A percentile compares a stretch with the other conserved stretches of the same genome.
phyloP scores from a whole-genome alignment of 2,113 vertebrate genomes.

The Coreoperca whiteheadi region DNA sequence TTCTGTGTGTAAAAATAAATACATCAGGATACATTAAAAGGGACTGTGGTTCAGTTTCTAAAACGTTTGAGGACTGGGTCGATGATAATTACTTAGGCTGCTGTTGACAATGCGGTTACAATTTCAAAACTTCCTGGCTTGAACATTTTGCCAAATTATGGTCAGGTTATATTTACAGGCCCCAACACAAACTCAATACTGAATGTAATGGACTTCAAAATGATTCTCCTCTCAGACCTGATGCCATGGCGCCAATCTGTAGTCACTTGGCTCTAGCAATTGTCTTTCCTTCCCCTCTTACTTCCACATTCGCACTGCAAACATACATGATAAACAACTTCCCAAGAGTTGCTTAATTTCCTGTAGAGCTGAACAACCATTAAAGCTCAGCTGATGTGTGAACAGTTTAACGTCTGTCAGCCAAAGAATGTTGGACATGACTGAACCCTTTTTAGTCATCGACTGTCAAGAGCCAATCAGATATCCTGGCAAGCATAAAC shows the following conservation, averaged over 20 bases:
- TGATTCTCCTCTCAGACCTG: conserved; percentile 1
- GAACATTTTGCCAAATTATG: neutral
- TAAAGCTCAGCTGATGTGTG: conserved; percentile 19
- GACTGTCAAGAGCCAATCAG: conserved; percentile 36
- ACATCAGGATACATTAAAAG: conserved; percentile 6
- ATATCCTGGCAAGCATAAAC: conserved; percentile 1
- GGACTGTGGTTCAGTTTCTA: neutral
- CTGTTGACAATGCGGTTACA: neutral
- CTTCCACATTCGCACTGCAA: neutral
- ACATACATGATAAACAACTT: conserved; percentile 23
- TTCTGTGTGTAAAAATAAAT: conserved; percentile 38
- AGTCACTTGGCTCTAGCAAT: conserved; percentile 4
- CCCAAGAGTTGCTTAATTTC: conserved; percentile 10
- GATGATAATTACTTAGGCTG: neutral
- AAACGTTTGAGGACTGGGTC: neutral
- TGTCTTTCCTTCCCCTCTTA: conserved; percentile 15
- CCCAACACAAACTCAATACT: neutral
- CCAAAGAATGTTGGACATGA: conserved; percentile 35
- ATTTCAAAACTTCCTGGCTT: neutral
- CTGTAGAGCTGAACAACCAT: conserved; percentile 3
- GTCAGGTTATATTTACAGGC: neutral
- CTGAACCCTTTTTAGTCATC: neutral
- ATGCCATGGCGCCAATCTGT: neutral
- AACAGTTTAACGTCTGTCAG: conserved; percentile 37
- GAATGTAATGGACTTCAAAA: neutral